Conservation (phyloP, 2,888 invertebrate genomes). For the Rhamphomyia laevipes region DNA sequence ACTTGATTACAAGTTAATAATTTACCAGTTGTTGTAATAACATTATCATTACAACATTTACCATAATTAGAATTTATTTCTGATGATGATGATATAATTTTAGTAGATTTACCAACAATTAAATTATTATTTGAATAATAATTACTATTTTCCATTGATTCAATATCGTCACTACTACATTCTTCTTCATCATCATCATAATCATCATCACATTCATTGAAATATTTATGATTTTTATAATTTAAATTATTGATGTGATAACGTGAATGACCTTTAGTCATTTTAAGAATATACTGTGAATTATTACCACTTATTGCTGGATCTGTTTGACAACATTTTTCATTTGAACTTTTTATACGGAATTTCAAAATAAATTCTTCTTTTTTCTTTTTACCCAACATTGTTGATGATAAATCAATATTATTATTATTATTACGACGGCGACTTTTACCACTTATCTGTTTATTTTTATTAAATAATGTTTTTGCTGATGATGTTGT, state of each 20-base stretch:
- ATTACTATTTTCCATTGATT: neutral
- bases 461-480: neutral
- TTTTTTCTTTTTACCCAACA: neutral
- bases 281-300: neutral
- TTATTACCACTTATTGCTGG: slow-evolving; percentile 1
- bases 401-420: too few species aligned
- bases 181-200: neutral
- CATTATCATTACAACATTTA: too few species aligned
- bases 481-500: neutral
- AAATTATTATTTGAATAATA: neutral
- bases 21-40: too few species aligned
- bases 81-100: neutral
- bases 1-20: neutral
- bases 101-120: neutral
- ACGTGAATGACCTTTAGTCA: neutral
- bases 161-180: neutral
- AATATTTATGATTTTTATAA: neutral
- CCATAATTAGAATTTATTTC: too few species aligned
- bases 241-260: neutral
- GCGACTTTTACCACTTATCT: neutral
- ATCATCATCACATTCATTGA: neutral
- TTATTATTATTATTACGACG: neutral
- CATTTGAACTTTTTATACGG: slow-evolving; percentile 43
- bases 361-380: slow-evolving; percentile 54
- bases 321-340: slow-evolving; percentile 49